Percentiles rank a stretch among this genome's conserved stretches.
Evolutionary conservation across 2,888 invertebrate genomes (phyloP).

Genomic region (Troglohyphantes excavatus): DNA sequence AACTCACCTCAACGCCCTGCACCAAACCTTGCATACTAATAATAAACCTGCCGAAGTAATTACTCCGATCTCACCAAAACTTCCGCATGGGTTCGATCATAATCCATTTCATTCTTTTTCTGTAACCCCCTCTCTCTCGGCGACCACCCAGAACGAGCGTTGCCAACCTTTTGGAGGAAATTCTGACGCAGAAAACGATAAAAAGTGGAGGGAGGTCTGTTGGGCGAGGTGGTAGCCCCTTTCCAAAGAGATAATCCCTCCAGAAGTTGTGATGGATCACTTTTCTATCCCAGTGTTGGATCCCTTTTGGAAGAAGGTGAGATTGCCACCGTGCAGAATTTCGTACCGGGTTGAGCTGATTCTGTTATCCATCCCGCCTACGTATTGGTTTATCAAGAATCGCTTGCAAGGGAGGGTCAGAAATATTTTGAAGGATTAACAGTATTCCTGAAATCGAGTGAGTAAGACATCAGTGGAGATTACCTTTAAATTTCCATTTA

Average conservation of each 20-base stretch:
- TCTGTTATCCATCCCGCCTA: not conserved
- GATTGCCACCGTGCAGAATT: not conserved
- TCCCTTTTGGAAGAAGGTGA: not conserved
- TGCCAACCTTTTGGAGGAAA: not conserved
- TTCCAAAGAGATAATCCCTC: not conserved
- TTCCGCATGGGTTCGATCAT: slow-evolving; percentile 9
- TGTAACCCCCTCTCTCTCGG: not conserved
- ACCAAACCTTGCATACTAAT: not conserved
- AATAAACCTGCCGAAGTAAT: not conserved
- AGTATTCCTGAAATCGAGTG: not conserved
- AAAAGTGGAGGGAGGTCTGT: not conserved
- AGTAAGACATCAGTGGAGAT: not conserved
- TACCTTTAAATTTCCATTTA: not conserved
- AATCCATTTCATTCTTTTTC: slow-evolving; percentile 5
- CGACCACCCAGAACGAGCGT: not conserved
- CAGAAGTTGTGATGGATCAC: not conserved
- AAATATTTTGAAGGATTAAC: not conserved
- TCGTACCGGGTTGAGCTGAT: not conserved
- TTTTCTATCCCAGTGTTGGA: not conserved
- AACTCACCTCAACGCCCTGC: not conserved
- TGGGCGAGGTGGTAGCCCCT: not conserved
- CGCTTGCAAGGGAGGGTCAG: not conserved
- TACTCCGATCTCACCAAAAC: not conserved
- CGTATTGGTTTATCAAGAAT: not conserved
- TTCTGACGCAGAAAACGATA: not conserved